Percentiles rank a stretch among this genome's conserved stretches.
These are phyloP conservation scores for Lemur catta DNA, from an alignment of 2,797 vertebrate genomes.

Conservation along the genomic window DNA sequence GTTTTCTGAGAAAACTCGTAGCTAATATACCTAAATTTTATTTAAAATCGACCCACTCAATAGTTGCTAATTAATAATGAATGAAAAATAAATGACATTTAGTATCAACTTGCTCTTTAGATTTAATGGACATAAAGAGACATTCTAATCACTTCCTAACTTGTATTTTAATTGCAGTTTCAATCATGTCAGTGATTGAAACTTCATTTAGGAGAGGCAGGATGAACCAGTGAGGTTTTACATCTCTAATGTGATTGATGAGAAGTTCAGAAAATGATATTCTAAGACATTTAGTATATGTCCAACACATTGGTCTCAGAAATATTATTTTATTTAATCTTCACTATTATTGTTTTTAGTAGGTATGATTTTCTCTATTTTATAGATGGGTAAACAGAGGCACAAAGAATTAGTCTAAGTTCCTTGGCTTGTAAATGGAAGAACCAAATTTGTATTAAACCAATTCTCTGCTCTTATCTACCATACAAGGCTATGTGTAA, in stretches of 20 bases:
- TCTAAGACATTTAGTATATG: neutral
- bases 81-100: slow-evolving; percentile 33
- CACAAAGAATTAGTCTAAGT: neutral
- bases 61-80: slow-evolving; percentile 49
- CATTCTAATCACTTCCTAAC: neutral
- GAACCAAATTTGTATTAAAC: neutral
- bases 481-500: neutral
- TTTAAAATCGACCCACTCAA: slow-evolving; percentile 3
- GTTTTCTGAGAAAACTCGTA: slow-evolving; percentile 1
- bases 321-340: neutral
- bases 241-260: neutral
- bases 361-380: neutral
- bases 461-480: neutral
- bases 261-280: neutral
- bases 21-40: neutral
- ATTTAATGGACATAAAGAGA: neutral
- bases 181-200: neutral
- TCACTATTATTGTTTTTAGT: neutral
- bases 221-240: neutral
- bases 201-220: neutral
- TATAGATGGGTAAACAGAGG: neutral
- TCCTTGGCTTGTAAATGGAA: neutral
- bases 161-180: neutral
- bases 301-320: neutral
- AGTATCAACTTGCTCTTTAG: neutral